Conservation (phyloP, 2,797 vertebrate species). For the Dendrocincla fuliginosa region DNA sequence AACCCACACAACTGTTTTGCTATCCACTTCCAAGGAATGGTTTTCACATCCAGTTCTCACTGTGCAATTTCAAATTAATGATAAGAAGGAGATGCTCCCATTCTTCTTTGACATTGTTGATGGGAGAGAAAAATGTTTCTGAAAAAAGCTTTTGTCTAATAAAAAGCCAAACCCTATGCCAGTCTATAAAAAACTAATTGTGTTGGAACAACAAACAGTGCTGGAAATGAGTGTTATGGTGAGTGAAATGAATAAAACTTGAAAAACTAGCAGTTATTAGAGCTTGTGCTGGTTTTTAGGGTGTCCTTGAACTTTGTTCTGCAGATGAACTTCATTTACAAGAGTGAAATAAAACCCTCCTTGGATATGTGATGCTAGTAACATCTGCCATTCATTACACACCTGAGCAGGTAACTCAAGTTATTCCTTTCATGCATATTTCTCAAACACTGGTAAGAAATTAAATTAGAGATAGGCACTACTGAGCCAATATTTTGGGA, state of each 20-base stretch:
- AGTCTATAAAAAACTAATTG: fast-evolving
- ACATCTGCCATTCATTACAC: not conserved
- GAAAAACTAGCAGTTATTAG: not conserved
- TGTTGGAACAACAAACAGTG: not conserved
- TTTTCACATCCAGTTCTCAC: not conserved
- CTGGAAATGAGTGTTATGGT: not conserved
- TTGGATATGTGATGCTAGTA: not conserved
- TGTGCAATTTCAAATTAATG: not conserved
- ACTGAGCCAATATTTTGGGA: not conserved
- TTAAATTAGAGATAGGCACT: not conserved
- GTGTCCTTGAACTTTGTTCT: not conserved
- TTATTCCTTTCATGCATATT: not conserved
- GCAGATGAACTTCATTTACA: not conserved
- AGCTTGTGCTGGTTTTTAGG: not conserved
- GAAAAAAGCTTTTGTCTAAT: not conserved
- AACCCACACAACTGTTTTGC: not conserved
- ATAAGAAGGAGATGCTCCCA: not conserved
- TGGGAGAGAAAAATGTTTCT: not conserved
- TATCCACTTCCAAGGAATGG: not conserved
- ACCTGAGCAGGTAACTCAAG: not conserved
- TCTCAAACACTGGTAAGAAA: not conserved
- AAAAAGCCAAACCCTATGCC: fast-evolving
- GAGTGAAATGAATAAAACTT: not conserved
- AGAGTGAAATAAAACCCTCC: not conserved
- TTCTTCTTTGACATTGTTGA: not conserved